These are phyloP conservation scores for Chymomyza fuscimana DNA, from an alignment of 2,888 invertebrate genomes.

Conservation along the genomic window DNA sequence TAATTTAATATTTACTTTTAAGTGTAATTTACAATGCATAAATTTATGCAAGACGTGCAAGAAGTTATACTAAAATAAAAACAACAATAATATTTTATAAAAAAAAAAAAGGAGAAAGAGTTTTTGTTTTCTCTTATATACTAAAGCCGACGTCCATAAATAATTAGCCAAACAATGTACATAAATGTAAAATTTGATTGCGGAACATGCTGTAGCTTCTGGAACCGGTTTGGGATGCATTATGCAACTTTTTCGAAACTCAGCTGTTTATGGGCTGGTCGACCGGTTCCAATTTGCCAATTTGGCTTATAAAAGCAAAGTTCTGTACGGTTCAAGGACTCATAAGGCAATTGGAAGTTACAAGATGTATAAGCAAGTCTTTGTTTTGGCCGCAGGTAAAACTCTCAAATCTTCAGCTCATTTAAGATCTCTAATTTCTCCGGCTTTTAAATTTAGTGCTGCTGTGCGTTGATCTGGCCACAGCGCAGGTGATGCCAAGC, in stretches of 20 bases:
- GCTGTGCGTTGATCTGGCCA: conserved; percentile 45
- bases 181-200: conserved; percentile 42
- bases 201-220: conserved; percentile 38
- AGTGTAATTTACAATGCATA: background rate
- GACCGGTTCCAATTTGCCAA: conserved; percentile 30
- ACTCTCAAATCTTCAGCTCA: background rate
- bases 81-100: conserved; percentile 38
- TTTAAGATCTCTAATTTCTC: background rate
- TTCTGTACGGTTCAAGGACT: conserved; percentile 42
- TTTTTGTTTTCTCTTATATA: conserved; percentile 21
- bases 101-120: conserved; percentile 8
- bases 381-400: conserved; percentile 65
- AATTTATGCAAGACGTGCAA: background rate
- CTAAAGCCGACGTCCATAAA: conserved; percentile 13
- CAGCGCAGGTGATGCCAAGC: conserved; percentile 67
- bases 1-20: background rate
- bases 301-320: background rate
- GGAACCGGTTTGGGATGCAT: conserved; percentile 35
- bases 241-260: background rate
- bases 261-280: conserved; percentile 11
- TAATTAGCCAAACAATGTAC: conserved; percentile 28
- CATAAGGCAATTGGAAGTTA: conserved; percentile 41
- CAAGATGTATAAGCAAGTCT: conserved; percentile 55
- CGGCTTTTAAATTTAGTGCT: conserved; percentile 48
- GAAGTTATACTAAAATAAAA: conserved; percentile 3